Conservation (phyloP, 2,113 vertebrate genomes). For the Pseudonaja textilis region DNA sequence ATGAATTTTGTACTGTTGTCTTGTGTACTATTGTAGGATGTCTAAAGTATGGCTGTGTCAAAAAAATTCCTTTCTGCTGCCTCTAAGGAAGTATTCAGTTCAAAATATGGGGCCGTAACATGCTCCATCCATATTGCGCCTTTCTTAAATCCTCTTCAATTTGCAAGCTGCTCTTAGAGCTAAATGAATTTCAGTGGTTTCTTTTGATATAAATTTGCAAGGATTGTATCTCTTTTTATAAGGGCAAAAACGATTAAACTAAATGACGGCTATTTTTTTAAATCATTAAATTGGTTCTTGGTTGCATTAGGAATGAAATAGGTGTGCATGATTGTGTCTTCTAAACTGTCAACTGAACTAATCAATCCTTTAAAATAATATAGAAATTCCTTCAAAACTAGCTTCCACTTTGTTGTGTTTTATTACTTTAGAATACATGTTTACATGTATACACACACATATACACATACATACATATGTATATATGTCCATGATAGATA, state of each 20-base stretch:
- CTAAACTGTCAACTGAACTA: background rate
- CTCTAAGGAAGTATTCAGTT: too few species aligned
- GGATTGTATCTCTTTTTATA: background rate
- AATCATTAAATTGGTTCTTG: background rate
- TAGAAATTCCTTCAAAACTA: background rate
- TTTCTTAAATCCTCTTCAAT: background rate
- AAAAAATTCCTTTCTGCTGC: background rate
- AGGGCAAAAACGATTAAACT: background rate
- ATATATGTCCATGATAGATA: too few species aligned
- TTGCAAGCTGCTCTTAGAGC: background rate
- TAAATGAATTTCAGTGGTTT: background rate
- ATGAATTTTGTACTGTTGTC: background rate
- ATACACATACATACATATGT: background rate
- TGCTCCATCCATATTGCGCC: background rate
- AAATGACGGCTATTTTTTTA: background rate
- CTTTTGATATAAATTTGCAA: background rate
- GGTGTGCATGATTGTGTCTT: background rate
- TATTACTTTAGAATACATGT: background rate
- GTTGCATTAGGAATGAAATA: background rate
- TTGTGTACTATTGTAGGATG: background rate
- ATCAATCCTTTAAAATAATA: background rate
- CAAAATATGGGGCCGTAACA: background rate
- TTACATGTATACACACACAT: background rate
- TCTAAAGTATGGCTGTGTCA: background rate
- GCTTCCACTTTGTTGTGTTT: background rate